These are phyloP conservation scores for Danio kyathit DNA, from an alignment of 2,797 vertebrate genomes.

Conservation along the genomic window DNA sequence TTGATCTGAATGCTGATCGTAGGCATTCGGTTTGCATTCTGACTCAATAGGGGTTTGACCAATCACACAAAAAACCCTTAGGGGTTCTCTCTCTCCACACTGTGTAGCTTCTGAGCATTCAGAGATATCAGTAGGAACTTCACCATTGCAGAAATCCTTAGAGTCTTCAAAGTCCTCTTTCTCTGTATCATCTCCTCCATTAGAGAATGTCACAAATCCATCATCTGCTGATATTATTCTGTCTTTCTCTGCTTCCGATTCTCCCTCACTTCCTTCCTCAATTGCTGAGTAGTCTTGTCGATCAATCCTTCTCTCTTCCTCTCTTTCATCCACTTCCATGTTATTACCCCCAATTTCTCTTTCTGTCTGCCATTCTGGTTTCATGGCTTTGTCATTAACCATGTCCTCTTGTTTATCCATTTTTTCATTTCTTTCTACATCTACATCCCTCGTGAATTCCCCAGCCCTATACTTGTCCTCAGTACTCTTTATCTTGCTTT, in stretches of 20 bases:
- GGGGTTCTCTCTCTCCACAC: conserved; percentile 34
- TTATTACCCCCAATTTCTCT: conserved; percentile 63
- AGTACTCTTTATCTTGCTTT: conserved; percentile 33
- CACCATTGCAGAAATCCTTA: conserved; percentile 70
- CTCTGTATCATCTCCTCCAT: conserved; percentile 72
- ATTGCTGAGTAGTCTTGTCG: conserved; percentile 40
- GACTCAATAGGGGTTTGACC: conserved; percentile 70
- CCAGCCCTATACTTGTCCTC: conserved; percentile 43
- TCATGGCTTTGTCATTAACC: conserved; percentile 51
- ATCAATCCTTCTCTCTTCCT: conserved; percentile 64
- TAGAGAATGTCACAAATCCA: conserved; percentile 74
- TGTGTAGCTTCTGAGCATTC: conserved; percentile 44
- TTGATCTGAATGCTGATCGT: conserved; percentile 36
- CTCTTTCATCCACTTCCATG: conserved; percentile 68
- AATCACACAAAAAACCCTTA: conserved; percentile 76
- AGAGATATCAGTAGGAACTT: conserved; percentile 10
- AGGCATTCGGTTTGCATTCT: conserved; percentile 30
- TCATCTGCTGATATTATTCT: conserved; percentile 71
- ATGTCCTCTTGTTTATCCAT: conserved; percentile 42
- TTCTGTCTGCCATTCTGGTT: conserved; percentile 35
- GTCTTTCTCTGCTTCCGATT: conserved; percentile 62
- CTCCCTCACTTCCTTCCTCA: conserved; percentile 71
- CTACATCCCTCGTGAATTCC: conserved; percentile 42
- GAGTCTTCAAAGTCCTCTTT: conserved; percentile 75
- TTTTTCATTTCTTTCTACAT: conserved; percentile 33